A percentile compares a stretch with the other conserved stretches of the same genome.
These are phyloP conservation scores for Apoda limacodes DNA, from an alignment of 2,888 invertebrate genomes.

Conservation along the genomic window DNA sequence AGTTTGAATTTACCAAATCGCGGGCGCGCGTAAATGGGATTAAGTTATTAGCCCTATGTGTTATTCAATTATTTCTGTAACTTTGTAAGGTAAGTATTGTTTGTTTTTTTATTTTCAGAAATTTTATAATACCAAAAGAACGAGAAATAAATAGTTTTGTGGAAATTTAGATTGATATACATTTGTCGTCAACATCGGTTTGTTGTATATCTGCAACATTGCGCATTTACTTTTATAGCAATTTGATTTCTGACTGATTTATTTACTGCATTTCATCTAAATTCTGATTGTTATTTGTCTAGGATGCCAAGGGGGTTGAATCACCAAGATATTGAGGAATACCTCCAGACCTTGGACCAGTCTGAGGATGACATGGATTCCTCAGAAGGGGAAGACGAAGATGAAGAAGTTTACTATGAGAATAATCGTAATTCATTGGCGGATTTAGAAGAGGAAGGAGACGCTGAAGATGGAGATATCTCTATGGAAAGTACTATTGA, in stretches of 20 bases:
- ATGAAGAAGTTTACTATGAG: slow-evolving; percentile 10
- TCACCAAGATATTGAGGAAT: slow-evolving; percentile 6
- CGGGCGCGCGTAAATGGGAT: slow-evolving; percentile 7
- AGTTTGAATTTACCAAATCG: slow-evolving; percentile 7
- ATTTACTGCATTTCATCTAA: slow-evolving; percentile 7
- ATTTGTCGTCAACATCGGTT: slow-evolving; percentile 8
- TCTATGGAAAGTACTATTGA: slow-evolving; percentile 1
- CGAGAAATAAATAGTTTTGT: slow-evolving; percentile 7
- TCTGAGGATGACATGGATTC: slow-evolving; percentile 13
- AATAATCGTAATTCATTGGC: slow-evolving; percentile 10
- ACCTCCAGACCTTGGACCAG: slow-evolving; percentile 9
- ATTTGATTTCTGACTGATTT: slow-evolving; percentile 8
- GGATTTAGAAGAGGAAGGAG: slow-evolving; percentile 5
- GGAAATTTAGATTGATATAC: slow-evolving; percentile 7
- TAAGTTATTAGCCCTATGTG: slow-evolving; percentile 1
- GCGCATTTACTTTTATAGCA: slow-evolving; percentile 10
- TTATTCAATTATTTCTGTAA: slow-evolving; percentile 7
- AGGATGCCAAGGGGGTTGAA: slow-evolving; percentile 7
- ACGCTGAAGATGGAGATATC: slow-evolving; percentile 1
- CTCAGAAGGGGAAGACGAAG: slow-evolving; percentile 10
- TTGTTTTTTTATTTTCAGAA: slow-evolving; percentile 6
- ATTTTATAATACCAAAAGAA: too few relatives aligned
- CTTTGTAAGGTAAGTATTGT: slow-evolving; percentile 8
- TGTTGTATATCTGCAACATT: slow-evolving; percentile 10
- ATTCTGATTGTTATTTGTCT: slow-evolving; percentile 4